Conservation (phyloP, 1,140 invertebrate species). For the Microplitis demolitor region DNA sequence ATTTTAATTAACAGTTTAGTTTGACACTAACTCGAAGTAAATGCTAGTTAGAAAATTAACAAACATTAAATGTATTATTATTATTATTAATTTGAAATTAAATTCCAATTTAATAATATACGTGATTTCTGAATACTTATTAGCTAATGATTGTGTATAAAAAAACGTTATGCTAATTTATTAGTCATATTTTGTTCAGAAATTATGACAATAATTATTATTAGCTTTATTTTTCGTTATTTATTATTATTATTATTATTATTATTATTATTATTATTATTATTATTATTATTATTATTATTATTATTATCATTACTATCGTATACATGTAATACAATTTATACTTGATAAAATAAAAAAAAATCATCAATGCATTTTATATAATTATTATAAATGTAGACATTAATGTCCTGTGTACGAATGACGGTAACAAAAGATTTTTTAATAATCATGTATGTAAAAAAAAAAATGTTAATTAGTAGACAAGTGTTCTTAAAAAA, state of each 20-base stretch:
- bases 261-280: too few relatives aligned
- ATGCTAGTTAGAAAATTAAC: too few relatives aligned
- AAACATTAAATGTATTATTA: neutral
- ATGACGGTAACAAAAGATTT: too few relatives aligned
- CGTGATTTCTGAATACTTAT: neutral
- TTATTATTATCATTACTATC: slow-evolving; percentile 2
- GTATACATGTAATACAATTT: slow-evolving; percentile 23
- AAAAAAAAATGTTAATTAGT: neutral
- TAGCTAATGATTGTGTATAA: slow-evolving; percentile 3
- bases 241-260: neutral
- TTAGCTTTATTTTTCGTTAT: neutral
- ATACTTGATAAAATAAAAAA: slow-evolving; percentile 21
- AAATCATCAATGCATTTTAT: neutral
- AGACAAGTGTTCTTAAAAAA: neutral
- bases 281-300: neutral
- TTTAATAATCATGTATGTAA: neutral
- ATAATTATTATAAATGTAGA: neutral
- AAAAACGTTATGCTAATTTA: neutral
- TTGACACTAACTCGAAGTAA: too few relatives aligned
- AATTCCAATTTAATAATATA: neutral
- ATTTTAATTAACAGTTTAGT: too few relatives aligned
- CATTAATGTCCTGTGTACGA: neutral
- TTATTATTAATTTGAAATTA: neutral
- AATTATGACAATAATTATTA: slow-evolving; percentile 5
- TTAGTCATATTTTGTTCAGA: neutral